Evolutionary conservation across 2,113 vertebrate species (phyloP), one percentile per base, ranked within the genome.

Genomic region (Illadopsis cleaveri): DNA sequence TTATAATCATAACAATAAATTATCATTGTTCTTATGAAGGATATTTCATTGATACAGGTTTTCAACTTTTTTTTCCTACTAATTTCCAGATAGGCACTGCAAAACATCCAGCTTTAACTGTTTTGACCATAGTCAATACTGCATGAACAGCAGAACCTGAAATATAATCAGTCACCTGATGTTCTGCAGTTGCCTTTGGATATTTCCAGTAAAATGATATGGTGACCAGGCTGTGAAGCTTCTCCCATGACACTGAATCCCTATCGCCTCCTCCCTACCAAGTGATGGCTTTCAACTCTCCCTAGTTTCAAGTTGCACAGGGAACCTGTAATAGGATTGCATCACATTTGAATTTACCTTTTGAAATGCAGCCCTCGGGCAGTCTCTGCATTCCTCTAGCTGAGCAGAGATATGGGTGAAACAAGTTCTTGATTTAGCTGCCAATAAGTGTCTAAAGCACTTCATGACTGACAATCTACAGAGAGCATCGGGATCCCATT

Each of bases 331-430:
- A 78, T 76, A 78, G 78, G 56, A 84, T 76, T 60, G 56, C 57
- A 40, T 83, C 65, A 30, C 44, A 75, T 93, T 91, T 87, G 73
- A 94, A 91, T 91, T 91, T 82, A 82, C 70, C n/a, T 87, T 96
- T 95, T 93, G 95, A 96, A 91, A 93, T 79, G 85, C 47, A 96
- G 77, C 92, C 95, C 92, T 94, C 56, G 1, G 87, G 77, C 90
- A 93, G 87, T 68, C 21, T 86, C 57, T 72, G 56, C 70, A 40
- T 91, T 96, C 65, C 51, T 89, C 38, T n/a, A 58, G 69, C 77
- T 50, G 65, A 93, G 65, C 35, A 91, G 90, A 89, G 37, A 14
- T 57, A 61, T 70, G 79, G 96, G 87, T 96, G 87, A 96, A 96
- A 58, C 35, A 82, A 71, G 81, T 82, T 95, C 90, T 93, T 95